phyloP scores from a whole-genome alignment of 1,140 invertebrate genomes.

The Polyergus mexicanus region DNA sequence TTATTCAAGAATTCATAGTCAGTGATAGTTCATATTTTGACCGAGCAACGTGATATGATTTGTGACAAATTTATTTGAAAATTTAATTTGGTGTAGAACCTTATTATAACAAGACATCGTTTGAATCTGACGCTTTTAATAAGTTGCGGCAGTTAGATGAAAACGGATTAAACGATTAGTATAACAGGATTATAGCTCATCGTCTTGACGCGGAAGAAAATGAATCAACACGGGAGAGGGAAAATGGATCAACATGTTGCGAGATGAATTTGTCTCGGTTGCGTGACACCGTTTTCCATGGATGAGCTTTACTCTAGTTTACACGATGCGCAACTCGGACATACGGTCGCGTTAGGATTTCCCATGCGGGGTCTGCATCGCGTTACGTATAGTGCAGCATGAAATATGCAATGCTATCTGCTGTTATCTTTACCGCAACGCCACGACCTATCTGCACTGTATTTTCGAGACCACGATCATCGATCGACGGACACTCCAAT shows the following conservation, averaged over 20 bases:
- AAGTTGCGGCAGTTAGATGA: not conserved
- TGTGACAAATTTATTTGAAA: not conserved
- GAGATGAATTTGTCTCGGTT: slow-evolving; percentile 53
- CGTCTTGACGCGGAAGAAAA: slow-evolving; percentile 27
- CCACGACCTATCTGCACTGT: slow-evolving; percentile 54
- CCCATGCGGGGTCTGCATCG: slow-evolving; percentile 83
- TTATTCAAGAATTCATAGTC: not conserved
- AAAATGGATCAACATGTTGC: not conserved
- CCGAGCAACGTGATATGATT: not conserved
- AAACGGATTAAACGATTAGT: slow-evolving; percentile 40
- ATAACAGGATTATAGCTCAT: not conserved
- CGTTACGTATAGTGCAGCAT: slow-evolving; percentile 79
- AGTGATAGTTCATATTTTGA: too few relatives aligned
- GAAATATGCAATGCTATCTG: slow-evolving; percentile 81
- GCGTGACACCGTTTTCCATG: slow-evolving; percentile 60
- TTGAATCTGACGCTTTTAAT: not conserved
- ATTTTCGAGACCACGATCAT: slow-evolving; percentile 64
- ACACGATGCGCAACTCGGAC: slow-evolving; percentile 76
- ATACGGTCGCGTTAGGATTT: slow-evolving; percentile 81
- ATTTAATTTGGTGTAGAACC: not conserved
- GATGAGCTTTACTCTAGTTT: slow-evolving; percentile 68
- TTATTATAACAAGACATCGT: not conserved
- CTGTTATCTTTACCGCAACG: slow-evolving; percentile 59
- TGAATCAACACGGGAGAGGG: slow-evolving; percentile 36
- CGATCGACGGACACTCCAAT: slow-evolving; percentile 19